Conservation (phyloP, 2,797 vertebrate species). For the Trachurus trachurus region DNA sequence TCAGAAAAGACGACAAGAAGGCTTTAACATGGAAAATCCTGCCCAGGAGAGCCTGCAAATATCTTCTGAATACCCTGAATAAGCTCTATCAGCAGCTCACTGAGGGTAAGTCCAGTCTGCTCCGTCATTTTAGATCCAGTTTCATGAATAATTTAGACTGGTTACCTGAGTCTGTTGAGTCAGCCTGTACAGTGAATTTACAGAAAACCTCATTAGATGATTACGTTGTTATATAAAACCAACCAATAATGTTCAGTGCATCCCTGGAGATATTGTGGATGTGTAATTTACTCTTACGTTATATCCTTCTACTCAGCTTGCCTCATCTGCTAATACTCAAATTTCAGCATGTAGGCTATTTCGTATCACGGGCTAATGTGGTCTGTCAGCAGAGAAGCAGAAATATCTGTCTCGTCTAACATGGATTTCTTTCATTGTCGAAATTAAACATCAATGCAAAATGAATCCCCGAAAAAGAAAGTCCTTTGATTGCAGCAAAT, state of each 20-base stretch:
- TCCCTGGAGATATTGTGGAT: slow-evolving; percentile 16
- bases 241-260: slow-evolving; percentile 29
- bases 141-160: slow-evolving; percentile 71
- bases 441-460: slow-evolving; percentile 3
- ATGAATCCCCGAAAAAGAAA: slow-evolving; percentile 5
- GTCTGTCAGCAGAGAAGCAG: neutral
- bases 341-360: neutral
- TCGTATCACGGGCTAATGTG: neutral
- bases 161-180: slow-evolving; percentile 56
- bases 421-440: slow-evolving; percentile 5
- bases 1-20: slow-evolving; percentile 96
- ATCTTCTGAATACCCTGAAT: slow-evolving; percentile 94
- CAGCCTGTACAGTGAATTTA: slow-evolving; percentile 49
- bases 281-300: slow-evolving; percentile 24
- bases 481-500: slow-evolving; percentile 8
- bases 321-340: slow-evolving; percentile 15
- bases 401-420: slow-evolving; percentile 6
- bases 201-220: slow-evolving; percentile 37
- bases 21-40: slow-evolving; percentile 96
- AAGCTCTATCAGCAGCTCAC: slow-evolving; percentile 94
- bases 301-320: neutral
- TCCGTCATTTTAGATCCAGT: slow-evolving; percentile 47
- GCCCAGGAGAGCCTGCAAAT: slow-evolving; percentile 98
- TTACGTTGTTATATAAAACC: slow-evolving; percentile 29
- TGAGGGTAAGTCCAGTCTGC: slow-evolving; percentile 89